These are phyloP conservation scores for Nephrotoma guestfalica DNA, from an alignment of 2,888 invertebrate species.

Conservation along the genomic window DNA sequence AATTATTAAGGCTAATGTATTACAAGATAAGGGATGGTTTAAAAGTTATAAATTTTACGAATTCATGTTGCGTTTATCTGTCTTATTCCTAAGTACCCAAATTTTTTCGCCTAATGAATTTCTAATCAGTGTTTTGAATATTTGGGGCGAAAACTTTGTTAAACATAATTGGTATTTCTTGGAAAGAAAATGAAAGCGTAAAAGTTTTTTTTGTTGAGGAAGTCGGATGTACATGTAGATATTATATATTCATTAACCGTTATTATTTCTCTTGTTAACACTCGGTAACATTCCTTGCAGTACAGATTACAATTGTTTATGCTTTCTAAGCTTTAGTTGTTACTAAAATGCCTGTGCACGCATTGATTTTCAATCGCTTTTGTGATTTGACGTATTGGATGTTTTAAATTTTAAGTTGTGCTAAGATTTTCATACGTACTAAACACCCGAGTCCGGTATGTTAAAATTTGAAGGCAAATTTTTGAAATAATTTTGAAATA, in stretches of 20 bases:
- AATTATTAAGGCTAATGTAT: not conserved
- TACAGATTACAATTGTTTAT: not conserved
- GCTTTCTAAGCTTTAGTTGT: not conserved
- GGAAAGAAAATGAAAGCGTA: not conserved
- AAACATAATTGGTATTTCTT: not conserved
- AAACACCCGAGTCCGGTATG: no score
- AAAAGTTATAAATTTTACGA: not conserved
- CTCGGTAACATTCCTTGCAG: not conserved
- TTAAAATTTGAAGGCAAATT: no score
- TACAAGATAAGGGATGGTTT: not conserved
- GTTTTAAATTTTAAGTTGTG: no score
- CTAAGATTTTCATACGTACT: no score
- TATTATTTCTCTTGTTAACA: not conserved
- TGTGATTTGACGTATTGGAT: not conserved
- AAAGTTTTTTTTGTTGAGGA: not conserved
- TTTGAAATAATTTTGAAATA: no score
- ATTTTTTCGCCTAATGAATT: not conserved
- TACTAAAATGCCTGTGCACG: not conserved
- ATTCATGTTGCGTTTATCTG: not conserved
- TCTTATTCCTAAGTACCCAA: not conserved
- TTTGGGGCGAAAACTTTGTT: not conserved
- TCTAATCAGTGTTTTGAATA: not conserved
- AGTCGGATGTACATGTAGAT: not conserved
- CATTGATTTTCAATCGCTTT: not conserved
- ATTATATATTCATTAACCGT: not conserved